These are phyloP conservation scores for Platichthys flesus DNA, from an alignment of 2,113 vertebrate genomes.

Conservation along the genomic window DNA sequence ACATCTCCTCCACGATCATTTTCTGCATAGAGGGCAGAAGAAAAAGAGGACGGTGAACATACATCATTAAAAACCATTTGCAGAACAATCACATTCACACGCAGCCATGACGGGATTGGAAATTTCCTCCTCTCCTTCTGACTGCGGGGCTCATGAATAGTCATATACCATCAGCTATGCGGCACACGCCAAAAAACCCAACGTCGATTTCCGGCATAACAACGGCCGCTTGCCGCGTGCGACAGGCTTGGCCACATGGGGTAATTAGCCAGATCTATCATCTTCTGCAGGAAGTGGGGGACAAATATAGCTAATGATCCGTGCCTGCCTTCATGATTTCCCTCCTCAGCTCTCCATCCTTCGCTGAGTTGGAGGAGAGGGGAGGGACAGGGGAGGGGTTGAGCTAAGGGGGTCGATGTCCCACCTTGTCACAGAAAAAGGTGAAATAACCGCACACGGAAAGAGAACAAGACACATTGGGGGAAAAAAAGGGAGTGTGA, in stretches of 20 bases:
- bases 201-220: conserved; percentile 68
- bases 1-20: conserved; percentile 87
- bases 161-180: conserved; percentile 74
- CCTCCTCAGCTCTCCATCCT: conserved; percentile 69
- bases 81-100: conserved; percentile 68
- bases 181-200: conserved; percentile 39
- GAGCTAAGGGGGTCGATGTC: conserved; percentile 20
- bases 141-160: conserved; percentile 71
- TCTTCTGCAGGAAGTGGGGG: conserved; percentile 82
- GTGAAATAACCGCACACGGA: conserved; percentile 32
- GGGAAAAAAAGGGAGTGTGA: conserved; percentile 21
- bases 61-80: conserved; percentile 67
- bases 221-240: conserved; percentile 65
- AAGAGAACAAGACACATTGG: conserved; percentile 3
- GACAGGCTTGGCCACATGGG: conserved; percentile 77
- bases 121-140: conserved; percentile 54
- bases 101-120: conserved; percentile 50
- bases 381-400: conserved; percentile 1
- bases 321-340: conserved; percentile 80
- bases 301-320: conserved; percentile 85
- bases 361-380: conserved; percentile 50
- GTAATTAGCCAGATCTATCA: conserved; percentile 84
- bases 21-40: conserved; percentile 81
- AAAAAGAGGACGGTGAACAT: conserved; percentile 55
- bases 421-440: conserved; percentile 31